A percentile compares a stretch with the other conserved stretches of the same genome.
Evolutionary conservation across 2,888 invertebrate species (phyloP).

Genomic region (Conistra vaccinii): DNA sequence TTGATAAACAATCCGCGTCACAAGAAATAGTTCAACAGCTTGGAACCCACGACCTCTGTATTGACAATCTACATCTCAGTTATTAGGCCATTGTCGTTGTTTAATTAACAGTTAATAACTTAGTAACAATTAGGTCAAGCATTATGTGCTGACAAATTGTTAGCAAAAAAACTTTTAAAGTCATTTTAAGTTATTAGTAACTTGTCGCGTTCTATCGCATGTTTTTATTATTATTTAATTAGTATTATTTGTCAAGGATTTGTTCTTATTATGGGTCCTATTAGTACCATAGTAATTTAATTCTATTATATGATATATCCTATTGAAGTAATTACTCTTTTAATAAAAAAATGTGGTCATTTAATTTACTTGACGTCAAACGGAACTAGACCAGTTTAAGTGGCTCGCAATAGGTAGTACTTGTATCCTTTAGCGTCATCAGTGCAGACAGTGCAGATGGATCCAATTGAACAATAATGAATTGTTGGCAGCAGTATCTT

Average conservation of each 20-base stretch:
- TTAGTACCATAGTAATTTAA: slow-evolving; percentile 45
- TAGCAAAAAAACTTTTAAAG: slow-evolving; percentile 32
- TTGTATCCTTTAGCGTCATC: slow-evolving; percentile 2
- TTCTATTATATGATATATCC: slow-evolving; percentile 56
- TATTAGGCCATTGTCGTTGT: slow-evolving; percentile 37
- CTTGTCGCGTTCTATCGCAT: slow-evolving; percentile 22
- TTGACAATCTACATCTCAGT: slow-evolving; percentile 1
- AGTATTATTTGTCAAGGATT: slow-evolving; percentile 38
- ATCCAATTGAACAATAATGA: background rate
- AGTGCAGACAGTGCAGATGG: background rate
- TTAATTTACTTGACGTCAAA: slow-evolving; percentile 42
- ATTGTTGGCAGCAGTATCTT: background rate
- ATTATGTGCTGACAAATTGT: slow-evolving; percentile 37
- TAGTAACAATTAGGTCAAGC: slow-evolving; percentile 49
- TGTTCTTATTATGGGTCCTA: slow-evolving; percentile 23
- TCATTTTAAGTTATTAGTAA: slow-evolving; percentile 35
- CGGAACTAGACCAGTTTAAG: slow-evolving; percentile 21
- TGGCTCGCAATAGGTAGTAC: background rate
- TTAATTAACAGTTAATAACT: slow-evolving; percentile 43
- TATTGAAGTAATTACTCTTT: slow-evolving; percentile 44
- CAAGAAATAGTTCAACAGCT: slow-evolving; percentile 2
- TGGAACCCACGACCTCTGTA: slow-evolving; percentile 21
- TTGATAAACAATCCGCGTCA: slow-evolving; percentile 1
- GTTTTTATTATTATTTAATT: slow-evolving; percentile 23
- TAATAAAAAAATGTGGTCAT: slow-evolving; percentile 37